Evolutionary conservation across 2,113 vertebrate genomes (phyloP), one percentile per base, ranked within the genome.

Genomic region (Benitochromis conjunctus): DNA sequence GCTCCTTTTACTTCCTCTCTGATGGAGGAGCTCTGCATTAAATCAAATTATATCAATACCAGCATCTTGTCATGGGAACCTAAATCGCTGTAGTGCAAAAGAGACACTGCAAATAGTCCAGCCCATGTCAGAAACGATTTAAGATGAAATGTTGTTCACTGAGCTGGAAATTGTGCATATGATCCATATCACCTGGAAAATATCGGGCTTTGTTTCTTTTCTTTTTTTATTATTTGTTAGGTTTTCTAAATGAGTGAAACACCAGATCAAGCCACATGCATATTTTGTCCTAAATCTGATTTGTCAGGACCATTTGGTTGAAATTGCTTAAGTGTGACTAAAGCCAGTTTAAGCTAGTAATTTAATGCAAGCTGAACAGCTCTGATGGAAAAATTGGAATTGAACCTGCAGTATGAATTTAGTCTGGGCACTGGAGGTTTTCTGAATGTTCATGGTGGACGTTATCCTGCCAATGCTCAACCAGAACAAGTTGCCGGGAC

Each of bases 21-120:
- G 80, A 79, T 62, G 78, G 71, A 51, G 84, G 79, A 81, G 41
- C 82, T 74, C 29, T 14, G 53, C 84, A 86, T 90, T 84, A 81
- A 91, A 83, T 86, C 88, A 84, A 48, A 48, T 88, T 64, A 29
- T 74, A 87, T 86, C 88, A 86, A 86, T 88, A 71, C 79, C 74
- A 24, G n/a, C 29, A 29, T 77, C 76, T 36, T 82, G 84, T 83
- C 57, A 51, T 41, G 38, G 66, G 78, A 81, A 51, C 64, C 24
- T 54, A 55, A 34, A 14, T 76, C 84, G 85, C 56, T 80, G 69
- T 82, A 83, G 78, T 83, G 86, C 34, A 80, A 83, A 86, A 21
- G 62, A 78, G 83, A 38, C 19, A 14, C 86, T 13, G 9, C 43
- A 78, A 24, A 71, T 13, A 51, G 66, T 46, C 46, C 14, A 11